Evolutionary conservation across 2,113 vertebrate genomes (phyloP), one percentile per base, ranked within the genome.

Genomic region (Psilopsiagon aurifrons): DNA sequence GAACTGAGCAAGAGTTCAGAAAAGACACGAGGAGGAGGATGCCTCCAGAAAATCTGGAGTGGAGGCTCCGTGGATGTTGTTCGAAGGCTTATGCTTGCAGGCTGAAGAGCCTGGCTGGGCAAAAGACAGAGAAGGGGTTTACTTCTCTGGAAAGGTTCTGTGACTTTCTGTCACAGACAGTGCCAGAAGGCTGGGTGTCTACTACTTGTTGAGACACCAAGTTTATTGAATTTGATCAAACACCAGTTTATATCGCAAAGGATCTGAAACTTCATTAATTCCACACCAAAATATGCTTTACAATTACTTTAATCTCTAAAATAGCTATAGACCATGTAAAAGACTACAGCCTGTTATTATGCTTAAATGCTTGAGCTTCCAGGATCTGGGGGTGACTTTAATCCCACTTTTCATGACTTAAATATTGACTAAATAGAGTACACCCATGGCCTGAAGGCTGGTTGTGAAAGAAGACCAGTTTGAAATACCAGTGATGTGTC

Each of bases 11-110:
- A 83, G 76, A 81, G 33, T n/a, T 92, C 73, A 35, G 33, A 55
- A 57, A 44, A 55, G 28, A 13, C 1, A 0, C 0, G 12, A 75
- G 19, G 2, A 51, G 24, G 23, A 71, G 9, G 5, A 31, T 2
- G 13, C 16, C 27, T 74, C 43, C 17, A 43, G 63, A 88, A 70
- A 76, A 59, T 4, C 3, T 3, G 41, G 35, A 74, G 18, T 13
- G 4, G 63, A 80, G 31, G 17, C 9, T 66, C 10, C 17, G 7
- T n/a, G 59, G 28, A 29, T 1, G 0, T 8, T 4, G 1, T 69
- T 25, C 0, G 0, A 73, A 73, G 71, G 27, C 10, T 86, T 57
- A 15, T 63, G 25, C 11, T 66, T 79, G 57, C 51, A 22, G 20
- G n/a, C 11, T 88, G 41, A 44, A 77, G 67, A 83, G 20, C 9